Evolutionary conservation across 2,888 invertebrate genomes (phyloP), one percentile per base, ranked within the genome.

Genomic region (Dicyrtomina minuta): DNA sequence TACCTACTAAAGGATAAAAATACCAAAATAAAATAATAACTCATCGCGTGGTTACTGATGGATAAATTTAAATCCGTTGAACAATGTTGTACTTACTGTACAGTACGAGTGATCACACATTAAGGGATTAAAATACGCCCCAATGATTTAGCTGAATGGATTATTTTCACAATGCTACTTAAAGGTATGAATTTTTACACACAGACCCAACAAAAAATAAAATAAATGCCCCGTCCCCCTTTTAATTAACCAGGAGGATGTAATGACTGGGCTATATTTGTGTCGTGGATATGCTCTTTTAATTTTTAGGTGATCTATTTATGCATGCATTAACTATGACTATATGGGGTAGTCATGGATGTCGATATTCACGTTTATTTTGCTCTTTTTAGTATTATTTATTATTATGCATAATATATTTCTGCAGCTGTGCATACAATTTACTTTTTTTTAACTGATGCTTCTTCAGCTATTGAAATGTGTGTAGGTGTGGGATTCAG

Each of bases 151-250:
- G 59, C 56, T 66, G 66, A 66, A 66, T 66, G 66, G 66, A 58
- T 66, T n/a, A 58, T 43, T 56, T 66, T 43, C 62, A 68, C 68
- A 68, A 68, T 68, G 68, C 61, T 68, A 53, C 66, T 66, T 66
- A 68, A 68, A 68, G 68, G 68, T 68, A 68, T 24, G n/a, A 46
- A 26, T 55, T 55, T 55, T 24, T 55, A 33, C 33, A 33, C 33
- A 33, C 3, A n/a, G n/a, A 33, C n/a, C n/a, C 33, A 24, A 24
- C 12, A 15, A 53, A 53, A 53, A 46, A 46, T 17, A 46, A 46
- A 17, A n/a, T n/a, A 10, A 22, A 22, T 53, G n/a, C 53, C 22
- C 24, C 53, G 12, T 15, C 26, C 55, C 55, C 27, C 24, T 56
- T 58, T 20, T 58, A 58, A 58, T 58, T 58, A 58, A 39, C 22